Percentiles rank a stretch among this genome's conserved stretches.
These are phyloP conservation scores for Pseudomugil tenellus DNA, from an alignment of 2,797 vertebrate genomes.

Conservation along the genomic window DNA sequence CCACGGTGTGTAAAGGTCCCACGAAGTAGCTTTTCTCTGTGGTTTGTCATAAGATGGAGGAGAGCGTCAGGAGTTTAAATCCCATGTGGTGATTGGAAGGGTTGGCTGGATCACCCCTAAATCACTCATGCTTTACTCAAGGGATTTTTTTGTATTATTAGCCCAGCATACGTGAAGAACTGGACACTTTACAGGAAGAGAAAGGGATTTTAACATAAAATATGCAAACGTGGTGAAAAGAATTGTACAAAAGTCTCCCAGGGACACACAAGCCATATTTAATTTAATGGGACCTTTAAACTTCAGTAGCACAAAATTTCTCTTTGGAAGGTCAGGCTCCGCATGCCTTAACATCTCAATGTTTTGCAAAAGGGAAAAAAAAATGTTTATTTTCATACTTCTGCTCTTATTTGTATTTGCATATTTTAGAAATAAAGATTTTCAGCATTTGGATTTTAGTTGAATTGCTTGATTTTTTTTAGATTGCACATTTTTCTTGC, in stretches of 20 bases:
- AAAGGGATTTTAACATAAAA: constrained; percentile 58
- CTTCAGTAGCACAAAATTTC: constrained; percentile 69
- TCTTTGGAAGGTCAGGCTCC: constrained; percentile 64
- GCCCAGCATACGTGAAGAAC: constrained; percentile 13
- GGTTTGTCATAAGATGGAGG: constrained; percentile 28
- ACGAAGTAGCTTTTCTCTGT: constrained; percentile 59
- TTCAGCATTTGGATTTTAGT: constrained; percentile 60
- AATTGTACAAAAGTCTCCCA: constrained; percentile 31
- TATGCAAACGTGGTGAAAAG: constrained; percentile 63
- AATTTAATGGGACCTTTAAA: constrained; percentile 76
- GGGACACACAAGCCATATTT: constrained; percentile 72
- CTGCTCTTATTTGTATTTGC: constrained; percentile 78
- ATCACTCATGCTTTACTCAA: constrained; percentile 12
- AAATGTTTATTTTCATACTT: constrained; percentile 82
- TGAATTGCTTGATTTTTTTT: background rate
- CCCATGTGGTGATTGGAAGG: constrained; percentile 39
- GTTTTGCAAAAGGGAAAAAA: constrained; percentile 77
- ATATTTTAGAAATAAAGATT: constrained; percentile 86
- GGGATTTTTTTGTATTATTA: constrained; percentile 17
- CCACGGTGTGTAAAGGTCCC: constrained; percentile 65
- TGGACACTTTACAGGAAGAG: constrained; percentile 56
- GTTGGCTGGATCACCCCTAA: constrained; percentile 69
- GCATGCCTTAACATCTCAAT: constrained; percentile 77
- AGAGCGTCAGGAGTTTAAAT: constrained; percentile 31
- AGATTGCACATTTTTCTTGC: background rate